These are phyloP conservation scores for Drosophila subquinaria DNA, from an alignment of 2,888 invertebrate genomes.

Conservation along the genomic window DNA sequence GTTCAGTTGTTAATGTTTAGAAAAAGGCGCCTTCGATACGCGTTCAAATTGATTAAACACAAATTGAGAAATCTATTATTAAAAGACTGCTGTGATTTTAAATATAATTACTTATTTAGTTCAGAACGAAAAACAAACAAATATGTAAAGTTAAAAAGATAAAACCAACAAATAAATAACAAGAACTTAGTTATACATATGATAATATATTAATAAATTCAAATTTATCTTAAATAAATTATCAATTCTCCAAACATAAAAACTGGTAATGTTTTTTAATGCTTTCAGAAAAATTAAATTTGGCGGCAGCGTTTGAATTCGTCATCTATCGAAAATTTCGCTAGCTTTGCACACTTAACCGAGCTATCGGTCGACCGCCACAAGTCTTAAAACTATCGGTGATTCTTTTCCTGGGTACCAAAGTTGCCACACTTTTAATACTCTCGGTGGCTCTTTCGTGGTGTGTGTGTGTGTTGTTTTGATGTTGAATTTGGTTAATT, in stretches of 20 bases:
- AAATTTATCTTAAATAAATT: constrained; percentile 81
- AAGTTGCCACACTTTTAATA: background rate
- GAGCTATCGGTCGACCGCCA: too few relatives aligned
- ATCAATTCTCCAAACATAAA: constrained; percentile 71
- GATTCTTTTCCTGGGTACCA: background rate
- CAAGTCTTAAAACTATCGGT: too few relatives aligned
- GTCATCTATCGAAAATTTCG: too few relatives aligned
- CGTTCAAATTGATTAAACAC: constrained; percentile 55
- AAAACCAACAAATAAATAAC: constrained; percentile 59
- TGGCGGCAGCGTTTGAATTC: background rate
- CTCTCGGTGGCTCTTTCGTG: background rate
- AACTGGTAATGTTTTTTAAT: background rate
- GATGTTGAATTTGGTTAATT: constrained; percentile 27
- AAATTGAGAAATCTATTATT: constrained; percentile 80
- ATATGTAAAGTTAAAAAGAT: constrained; percentile 45
- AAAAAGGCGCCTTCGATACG: constrained; percentile 48
- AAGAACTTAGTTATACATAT: constrained; percentile 73
- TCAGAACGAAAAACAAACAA: constrained; percentile 54
- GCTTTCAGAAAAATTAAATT: background rate
- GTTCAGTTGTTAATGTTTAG: constrained; percentile 60
- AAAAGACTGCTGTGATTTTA: constrained; percentile 85
- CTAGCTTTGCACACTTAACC: too few relatives aligned
- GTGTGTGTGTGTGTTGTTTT: constrained; percentile 32
- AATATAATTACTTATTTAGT: constrained; percentile 79
- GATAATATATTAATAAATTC: constrained; percentile 73